phyloP scores from a whole-genome alignment of 2,888 invertebrate genomes.

The Branchellion lobata region DNA sequence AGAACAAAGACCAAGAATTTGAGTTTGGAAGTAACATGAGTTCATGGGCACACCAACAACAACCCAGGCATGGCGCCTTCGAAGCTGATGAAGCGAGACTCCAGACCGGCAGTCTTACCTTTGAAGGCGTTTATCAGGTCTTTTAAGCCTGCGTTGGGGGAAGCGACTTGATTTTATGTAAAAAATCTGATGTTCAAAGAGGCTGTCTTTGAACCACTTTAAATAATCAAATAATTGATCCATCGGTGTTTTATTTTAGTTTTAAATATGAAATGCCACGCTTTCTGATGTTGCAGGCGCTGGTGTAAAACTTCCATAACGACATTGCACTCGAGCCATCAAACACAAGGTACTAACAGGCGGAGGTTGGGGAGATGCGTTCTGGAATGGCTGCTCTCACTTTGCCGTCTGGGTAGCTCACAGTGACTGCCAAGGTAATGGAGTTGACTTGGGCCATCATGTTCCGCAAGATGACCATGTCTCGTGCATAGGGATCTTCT shows the following conservation, averaged over 20 bases:
- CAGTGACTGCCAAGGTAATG: slow-evolving; percentile 23
- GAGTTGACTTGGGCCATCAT: slow-evolving; percentile 28
- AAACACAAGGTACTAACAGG: too few relatives aligned
- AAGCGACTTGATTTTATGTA: too few relatives aligned
- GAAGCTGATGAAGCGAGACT: slow-evolving; percentile 18
- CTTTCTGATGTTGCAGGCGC: too few relatives aligned
- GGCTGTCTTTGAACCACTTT: too few relatives aligned
- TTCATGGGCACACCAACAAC: too few relatives aligned
- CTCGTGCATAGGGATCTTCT: slow-evolving; percentile 40
- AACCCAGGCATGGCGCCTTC: slow-evolving; percentile 10
- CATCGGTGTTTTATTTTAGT: too few relatives aligned
- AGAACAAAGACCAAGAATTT: background rate
- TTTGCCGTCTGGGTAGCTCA: slow-evolving; percentile 42
- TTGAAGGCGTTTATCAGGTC: slow-evolving; percentile 35
- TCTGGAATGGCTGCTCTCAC: slow-evolving; percentile 36
- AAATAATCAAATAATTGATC: too few relatives aligned
- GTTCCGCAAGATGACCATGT: slow-evolving; percentile 36
- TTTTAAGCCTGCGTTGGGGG: slow-evolving; percentile 30
- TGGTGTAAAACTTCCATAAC: too few relatives aligned
- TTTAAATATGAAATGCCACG: too few relatives aligned
- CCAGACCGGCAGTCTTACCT: slow-evolving; percentile 16
- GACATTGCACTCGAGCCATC: too few relatives aligned
- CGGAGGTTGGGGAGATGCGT: background rate
- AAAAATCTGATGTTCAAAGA: too few relatives aligned
- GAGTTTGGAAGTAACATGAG: too few relatives aligned